Base-by-base conservation (phyloP, 2,888 invertebrate genomes). In the Agrochola lychnidis region DNA sequence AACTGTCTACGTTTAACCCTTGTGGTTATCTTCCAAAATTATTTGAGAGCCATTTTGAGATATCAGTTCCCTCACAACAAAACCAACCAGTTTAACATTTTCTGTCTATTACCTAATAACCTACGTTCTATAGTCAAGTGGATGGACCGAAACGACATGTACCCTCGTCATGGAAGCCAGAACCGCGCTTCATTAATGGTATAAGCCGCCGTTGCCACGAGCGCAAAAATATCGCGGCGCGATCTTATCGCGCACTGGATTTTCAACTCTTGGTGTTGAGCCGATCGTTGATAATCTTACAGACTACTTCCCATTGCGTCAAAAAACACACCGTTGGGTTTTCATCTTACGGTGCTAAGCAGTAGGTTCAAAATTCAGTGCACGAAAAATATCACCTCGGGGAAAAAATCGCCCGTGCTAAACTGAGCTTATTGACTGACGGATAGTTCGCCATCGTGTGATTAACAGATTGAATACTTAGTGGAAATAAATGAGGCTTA, bases 161-260 rank as follows among this genome's bases (percentile, higher is more conserved):
- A 78, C 75, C 69, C 73, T 85, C 68, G 73, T 72, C 78, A 73
- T 66, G 61, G 51, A 59, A 70, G 42, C 70, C 68, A 66, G 57
- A 59, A 25, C 1, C 48, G 25, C 62, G 48, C 22, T 75, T 72
- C 67, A 75, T 83, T 66, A 63, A 76, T 68, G 51, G 40, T 36
- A 14, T 75, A 78, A 48, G 5, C 5, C 16, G 16, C 48, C 48
- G 5, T 48, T 48, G 16, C 5, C 48, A 48, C 48, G 5, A 14
- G 45, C 14, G 45, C 14, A 14, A 45, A 45, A 45, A 30, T 30
- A 30, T 14, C 14, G 14, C 45, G 14, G 45, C 4, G 45, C 14
- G 45, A 45, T 45, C 14, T 45, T 45, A 14, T 45, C 14, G 14
- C 4, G 4, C 14, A 14, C 45, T 45, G 14, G 45, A 45, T 45